phyloP scores from a whole-genome alignment of 2,113 vertebrate species.

The Siniperca knerii region DNA sequence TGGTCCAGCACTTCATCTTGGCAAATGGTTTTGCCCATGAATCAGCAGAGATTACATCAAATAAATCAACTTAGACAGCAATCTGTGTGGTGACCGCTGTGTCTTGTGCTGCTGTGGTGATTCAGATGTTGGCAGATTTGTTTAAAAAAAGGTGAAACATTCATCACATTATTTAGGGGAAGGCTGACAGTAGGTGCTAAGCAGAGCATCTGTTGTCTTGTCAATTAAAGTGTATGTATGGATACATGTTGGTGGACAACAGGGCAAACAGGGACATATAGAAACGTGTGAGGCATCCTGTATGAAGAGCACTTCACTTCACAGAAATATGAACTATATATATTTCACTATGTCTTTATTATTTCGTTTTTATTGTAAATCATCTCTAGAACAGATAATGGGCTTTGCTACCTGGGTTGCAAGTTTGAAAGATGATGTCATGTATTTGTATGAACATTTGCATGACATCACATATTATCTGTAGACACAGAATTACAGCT shows the following conservation, averaged over 20 bases:
- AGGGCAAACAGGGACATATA: neutral
- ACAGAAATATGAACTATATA: neutral
- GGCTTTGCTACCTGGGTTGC: neutral
- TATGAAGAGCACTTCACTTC: neutral
- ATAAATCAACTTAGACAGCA: conserved; percentile 30
- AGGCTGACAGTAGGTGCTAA: neutral
- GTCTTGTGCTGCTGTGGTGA: conserved; percentile 17
- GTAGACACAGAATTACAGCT: neutral
- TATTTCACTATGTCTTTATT: neutral
- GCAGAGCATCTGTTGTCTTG: conserved; percentile 13
- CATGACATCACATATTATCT: neutral
- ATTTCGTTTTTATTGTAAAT: neutral
- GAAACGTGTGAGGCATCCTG: neutral
- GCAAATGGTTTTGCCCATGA: conserved; percentile 20
- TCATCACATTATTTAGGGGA: neutral
- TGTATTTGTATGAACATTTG: neutral
- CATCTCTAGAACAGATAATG: neutral
- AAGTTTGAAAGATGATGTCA: neutral
- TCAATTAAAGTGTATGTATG: neutral
- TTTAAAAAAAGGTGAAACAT: conserved; percentile 21
- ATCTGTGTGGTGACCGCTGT: conserved; percentile 33
- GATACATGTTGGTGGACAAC: neutral
- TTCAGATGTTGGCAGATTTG: conserved; percentile 41
- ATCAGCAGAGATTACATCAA: conserved; percentile 36
- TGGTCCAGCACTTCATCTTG: conserved; percentile 17